Percentiles rank a stretch among this genome's conserved stretches.
phyloP scores from a whole-genome alignment of 2,888 invertebrate genomes.

The Cinara cedri region DNA sequence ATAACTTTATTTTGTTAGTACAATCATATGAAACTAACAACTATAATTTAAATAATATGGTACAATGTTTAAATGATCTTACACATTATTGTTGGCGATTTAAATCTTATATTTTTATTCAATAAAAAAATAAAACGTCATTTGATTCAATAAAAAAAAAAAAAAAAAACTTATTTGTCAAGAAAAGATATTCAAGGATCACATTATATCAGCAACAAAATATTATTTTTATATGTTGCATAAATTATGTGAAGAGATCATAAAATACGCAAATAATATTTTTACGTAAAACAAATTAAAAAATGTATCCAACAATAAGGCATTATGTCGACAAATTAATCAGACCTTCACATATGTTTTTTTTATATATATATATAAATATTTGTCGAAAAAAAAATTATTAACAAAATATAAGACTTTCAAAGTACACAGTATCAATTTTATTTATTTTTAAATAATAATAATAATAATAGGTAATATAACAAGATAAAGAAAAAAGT shows the following conservation, averaged over 20 bases:
- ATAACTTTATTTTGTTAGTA: constrained; percentile 45
- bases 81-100: constrained; percentile 41
- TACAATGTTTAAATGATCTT: constrained; percentile 52
- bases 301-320: constrained; percentile 34
- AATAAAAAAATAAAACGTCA: constrained; percentile 48
- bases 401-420: constrained; percentile 46
- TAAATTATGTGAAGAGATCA: constrained; percentile 56
- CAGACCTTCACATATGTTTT: constrained; percentile 51
- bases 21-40: constrained; percentile 53
- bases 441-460: constrained; percentile 41
- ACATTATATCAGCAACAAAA: constrained; percentile 50
- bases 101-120: constrained; percentile 27
- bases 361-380: constrained; percentile 48
- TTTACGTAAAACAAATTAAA: constrained; percentile 49
- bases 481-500: constrained; percentile 30
- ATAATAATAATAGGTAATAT: constrained; percentile 38
- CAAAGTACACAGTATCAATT: constrained; percentile 40
- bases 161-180: constrained; percentile 43
- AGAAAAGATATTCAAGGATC: constrained; percentile 46
- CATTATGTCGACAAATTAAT: constrained; percentile 27
- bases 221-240: constrained; percentile 37
- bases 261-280: constrained; percentile 53
- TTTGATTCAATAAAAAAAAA: constrained; percentile 51
- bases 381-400: constrained; percentile 47
- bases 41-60: constrained; percentile 52